Conservation (phyloP, 2,113 vertebrate species). For the Recurvirostra avosetta region DNA sequence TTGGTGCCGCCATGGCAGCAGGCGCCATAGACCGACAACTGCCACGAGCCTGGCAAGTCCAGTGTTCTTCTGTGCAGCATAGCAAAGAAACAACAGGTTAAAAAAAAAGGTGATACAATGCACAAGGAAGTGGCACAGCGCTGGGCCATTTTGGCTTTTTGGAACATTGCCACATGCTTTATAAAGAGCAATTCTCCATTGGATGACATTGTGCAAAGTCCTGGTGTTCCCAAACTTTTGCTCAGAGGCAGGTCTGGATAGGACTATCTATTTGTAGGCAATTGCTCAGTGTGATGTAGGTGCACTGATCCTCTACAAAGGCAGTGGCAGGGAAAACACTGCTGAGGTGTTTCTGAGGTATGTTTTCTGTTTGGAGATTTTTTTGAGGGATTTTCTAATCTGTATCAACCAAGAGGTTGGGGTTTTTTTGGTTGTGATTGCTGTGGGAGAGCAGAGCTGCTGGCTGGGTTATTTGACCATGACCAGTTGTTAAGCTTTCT, state of each 20-base stretch:
- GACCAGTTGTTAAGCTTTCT: not conserved
- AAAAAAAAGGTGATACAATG: not conserved
- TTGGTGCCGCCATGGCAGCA: not conserved
- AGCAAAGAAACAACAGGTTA: not conserved
- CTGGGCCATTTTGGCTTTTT: not conserved
- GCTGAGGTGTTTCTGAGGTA: not conserved
- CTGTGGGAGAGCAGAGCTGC: not conserved
- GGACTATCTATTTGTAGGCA: accelerated
- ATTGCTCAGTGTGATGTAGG: not conserved
- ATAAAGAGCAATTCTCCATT: not conserved
- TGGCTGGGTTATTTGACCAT: not conserved
- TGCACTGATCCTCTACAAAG: not conserved
- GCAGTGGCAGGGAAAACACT: not conserved
- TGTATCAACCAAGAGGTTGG: not conserved
- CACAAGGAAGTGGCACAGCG: not conserved
- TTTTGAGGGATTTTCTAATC: not conserved
- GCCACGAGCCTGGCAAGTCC: not conserved
- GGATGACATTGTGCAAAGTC: not conserved
- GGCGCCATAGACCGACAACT: not conserved
- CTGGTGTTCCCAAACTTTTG: not conserved
- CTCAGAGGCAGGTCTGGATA: not conserved
- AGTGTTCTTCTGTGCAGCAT: not conserved
- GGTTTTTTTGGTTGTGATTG: not conserved
- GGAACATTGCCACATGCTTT: not conserved
- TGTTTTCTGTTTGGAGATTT: not conserved